Base-by-base conservation (phyloP, 2,888 invertebrate genomes). In the Melinaea menophilus region DNA sequence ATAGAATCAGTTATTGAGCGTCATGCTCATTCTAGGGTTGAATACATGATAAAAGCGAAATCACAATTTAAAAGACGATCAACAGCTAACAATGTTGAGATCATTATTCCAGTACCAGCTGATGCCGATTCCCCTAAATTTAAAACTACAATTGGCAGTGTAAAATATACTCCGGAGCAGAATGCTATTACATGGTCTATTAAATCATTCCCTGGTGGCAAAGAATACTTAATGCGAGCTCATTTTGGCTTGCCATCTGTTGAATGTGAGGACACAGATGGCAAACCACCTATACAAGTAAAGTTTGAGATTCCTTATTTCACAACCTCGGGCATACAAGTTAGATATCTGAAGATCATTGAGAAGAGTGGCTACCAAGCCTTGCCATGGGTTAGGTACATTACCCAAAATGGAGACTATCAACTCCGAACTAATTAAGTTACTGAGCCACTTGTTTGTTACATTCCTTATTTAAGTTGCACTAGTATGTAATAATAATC, bases 271-370 rank as follows among this genome's bases (percentile, higher is more conserved):
- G 98, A 99, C 73, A 91, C 94, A 0, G 99, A 99, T 88, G 99
- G 98, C 0, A 97, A 97, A 82, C 99, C 99, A 55, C 99, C 99
- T 0, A 99, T 99, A 73, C 97, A 98, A 90, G 98, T 99, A 3
- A 98, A 98, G 86, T 99, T 99, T 92, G 99, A 99, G 90, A 99
- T 99, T 75, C 99, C 99, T 0, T 99, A 99, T 81, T 99, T 99
- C 79, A 99, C 99, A 0, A 99, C 99, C 45, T 98, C 98, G 35
- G 99, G 99, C 46, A 99, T 99, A 76, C 99, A 99, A 93, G 98
- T 97, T 67, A 93, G 98, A 62, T 98, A 99, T 81, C 90, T 99
- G 80, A 99, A 99, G 88, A 99, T 99, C 75, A 99, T 99, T 76
- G 99, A 99, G 81, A 99, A 99, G 89, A 98, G 98, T 85, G 99